Percentiles rank a stretch among this genome's conserved stretches.
These are phyloP conservation scores for Theocolax elegans DNA, from an alignment of 1,140 invertebrate species.

Conservation along the genomic window DNA sequence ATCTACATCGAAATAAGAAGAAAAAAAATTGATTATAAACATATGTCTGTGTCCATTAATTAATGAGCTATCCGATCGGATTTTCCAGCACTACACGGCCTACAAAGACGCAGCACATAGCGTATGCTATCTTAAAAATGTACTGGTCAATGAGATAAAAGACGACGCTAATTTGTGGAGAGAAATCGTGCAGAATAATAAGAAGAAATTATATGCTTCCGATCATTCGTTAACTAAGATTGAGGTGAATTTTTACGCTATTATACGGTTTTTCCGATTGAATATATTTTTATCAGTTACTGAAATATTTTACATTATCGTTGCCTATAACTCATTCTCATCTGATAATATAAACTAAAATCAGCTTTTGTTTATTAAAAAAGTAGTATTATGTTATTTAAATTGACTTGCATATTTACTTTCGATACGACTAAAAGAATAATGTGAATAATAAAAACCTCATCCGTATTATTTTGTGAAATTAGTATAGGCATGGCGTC, in stretches of 20 bases:
- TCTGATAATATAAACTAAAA: no score
- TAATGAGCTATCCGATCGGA: neutral
- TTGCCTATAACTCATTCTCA: no score
- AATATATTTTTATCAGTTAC: no score
- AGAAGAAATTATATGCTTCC: conserved; percentile 49
- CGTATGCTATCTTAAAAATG: conserved; percentile 57
- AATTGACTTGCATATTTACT: neutral
- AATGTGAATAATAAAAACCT: no score
- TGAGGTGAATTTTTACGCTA: conserved; percentile 55
- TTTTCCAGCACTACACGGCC: conserved; percentile 54
- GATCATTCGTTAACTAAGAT: conserved; percentile 48
- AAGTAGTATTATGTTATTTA: neutral
- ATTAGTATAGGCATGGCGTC: conserved; percentile 58
- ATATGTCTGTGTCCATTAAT: neutral
- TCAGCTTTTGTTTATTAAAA: neutral
- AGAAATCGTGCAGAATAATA: conserved; percentile 32
- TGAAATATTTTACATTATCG: no score
- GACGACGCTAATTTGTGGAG: conserved; percentile 24
- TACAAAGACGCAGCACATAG: conserved; percentile 51
- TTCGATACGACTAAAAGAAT: conserved; percentile 1
- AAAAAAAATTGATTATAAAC: conserved; percentile 1
- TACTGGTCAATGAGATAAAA: conserved; percentile 31
- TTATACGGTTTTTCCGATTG: no score
- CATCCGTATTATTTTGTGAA: no score
- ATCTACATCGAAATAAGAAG: neutral